These are phyloP conservation scores for Chelonus formosanus DNA, from an alignment of 2,888 invertebrate genomes.

Conservation along the genomic window DNA sequence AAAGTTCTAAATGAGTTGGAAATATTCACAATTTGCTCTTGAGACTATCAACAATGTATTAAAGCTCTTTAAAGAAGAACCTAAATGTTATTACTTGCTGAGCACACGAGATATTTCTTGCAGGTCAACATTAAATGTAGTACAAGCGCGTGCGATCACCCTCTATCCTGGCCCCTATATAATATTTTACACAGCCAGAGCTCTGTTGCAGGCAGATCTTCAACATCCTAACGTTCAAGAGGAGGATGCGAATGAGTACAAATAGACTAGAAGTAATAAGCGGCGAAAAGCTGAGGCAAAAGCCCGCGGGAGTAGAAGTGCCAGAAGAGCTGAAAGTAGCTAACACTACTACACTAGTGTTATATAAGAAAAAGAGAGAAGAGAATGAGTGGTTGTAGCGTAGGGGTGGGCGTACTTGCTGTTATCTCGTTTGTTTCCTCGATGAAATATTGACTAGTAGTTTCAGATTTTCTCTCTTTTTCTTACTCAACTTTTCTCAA, in stretches of 20 bases:
- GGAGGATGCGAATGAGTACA: conserved; percentile 17
- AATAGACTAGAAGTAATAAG: conserved; percentile 36
- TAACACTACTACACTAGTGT: not conserved
- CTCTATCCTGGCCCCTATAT: conserved; percentile 24
- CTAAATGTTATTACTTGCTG: too few species aligned
- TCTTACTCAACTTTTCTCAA: conserved; percentile 20
- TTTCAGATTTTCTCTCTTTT: conserved; percentile 46
- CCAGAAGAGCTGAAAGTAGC: conserved; percentile 18
- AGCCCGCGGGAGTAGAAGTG: conserved; percentile 30
- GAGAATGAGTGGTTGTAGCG: conserved; percentile 30
- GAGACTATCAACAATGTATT: too few species aligned
- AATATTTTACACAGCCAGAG: conserved; percentile 47
- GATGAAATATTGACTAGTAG: conserved; percentile 62
- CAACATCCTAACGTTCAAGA: conserved; percentile 13
- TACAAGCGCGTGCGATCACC: conserved; percentile 18
- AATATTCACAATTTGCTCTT: too few species aligned
- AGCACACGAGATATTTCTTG: not conserved
- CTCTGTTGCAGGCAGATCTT: conserved; percentile 44
- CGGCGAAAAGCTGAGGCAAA: conserved; percentile 35
- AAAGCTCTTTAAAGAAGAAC: too few species aligned
- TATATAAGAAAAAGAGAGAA: conserved; percentile 7
- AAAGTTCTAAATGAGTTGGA: too few species aligned
- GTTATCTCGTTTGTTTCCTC: conserved; percentile 60
- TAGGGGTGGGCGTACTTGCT: conserved; percentile 50
- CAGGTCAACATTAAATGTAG: conserved; percentile 9